phyloP scores from a whole-genome alignment of 2,888 invertebrate genomes.

The Orthonevra nobilis region DNA sequence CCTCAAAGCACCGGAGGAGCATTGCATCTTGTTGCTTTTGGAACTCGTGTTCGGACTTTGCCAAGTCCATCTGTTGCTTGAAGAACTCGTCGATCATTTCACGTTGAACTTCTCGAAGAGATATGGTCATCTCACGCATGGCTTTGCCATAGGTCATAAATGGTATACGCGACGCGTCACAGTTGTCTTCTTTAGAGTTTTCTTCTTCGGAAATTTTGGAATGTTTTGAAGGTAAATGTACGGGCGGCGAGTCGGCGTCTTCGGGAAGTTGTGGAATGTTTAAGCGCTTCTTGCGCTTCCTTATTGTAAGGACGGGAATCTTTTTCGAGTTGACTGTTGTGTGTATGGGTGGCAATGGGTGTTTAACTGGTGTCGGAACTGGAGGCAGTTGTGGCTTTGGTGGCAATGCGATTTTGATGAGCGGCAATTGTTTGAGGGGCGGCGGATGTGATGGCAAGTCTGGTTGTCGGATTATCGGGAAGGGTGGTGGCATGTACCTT shows the following conservation, averaged over 20 bases:
- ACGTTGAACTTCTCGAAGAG: slow-evolving; percentile 75
- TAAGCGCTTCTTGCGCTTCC: slow-evolving; percentile 65
- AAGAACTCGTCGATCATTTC: slow-evolving; percentile 78
- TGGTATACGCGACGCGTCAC: slow-evolving; percentile 47
- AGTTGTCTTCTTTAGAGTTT: slow-evolving; percentile 22
- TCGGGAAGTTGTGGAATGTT: slow-evolving; percentile 56
- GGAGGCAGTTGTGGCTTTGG: slow-evolving; percentile 61
- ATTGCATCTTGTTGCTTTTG: slow-evolving; percentile 77
- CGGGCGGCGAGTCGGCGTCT: slow-evolving; percentile 46
- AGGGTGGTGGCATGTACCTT: slow-evolving; percentile 46
- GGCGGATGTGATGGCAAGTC: slow-evolving; percentile 45
- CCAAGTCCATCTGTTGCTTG: slow-evolving; percentile 76
- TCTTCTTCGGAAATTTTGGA: slow-evolving; percentile 36
- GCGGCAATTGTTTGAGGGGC: slow-evolving; percentile 54
- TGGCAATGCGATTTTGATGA: slow-evolving; percentile 50
- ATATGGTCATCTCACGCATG: slow-evolving; percentile 75
- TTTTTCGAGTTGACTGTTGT: slow-evolving; percentile 24
- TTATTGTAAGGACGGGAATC: slow-evolving; percentile 52
- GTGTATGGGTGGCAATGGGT: slow-evolving; percentile 3
- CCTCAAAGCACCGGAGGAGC: slow-evolving; percentile 76
- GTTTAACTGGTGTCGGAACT: slow-evolving; percentile 3
- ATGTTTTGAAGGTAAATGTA: slow-evolving; percentile 42
- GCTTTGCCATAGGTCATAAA: slow-evolving; percentile 74
- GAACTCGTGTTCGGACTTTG: slow-evolving; percentile 78
- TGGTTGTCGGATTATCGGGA: slow-evolving; percentile 52